Conservation (phyloP, 2,888 invertebrate species). For the Exocentrus adspersus region DNA sequence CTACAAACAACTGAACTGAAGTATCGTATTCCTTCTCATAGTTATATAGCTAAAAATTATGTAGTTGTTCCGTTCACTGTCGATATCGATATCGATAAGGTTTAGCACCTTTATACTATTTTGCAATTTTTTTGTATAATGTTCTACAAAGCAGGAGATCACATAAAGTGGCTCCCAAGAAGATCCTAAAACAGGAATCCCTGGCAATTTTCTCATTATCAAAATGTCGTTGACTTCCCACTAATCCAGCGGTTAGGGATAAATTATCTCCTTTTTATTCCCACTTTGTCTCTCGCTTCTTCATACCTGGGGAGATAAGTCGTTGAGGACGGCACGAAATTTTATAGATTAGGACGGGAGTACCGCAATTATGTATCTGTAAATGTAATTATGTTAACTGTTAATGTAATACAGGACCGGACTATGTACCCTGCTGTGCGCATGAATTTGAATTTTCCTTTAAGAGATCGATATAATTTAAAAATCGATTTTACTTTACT, state of each 20-base stretch:
- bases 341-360: not conserved
- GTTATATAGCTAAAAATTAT: no score
- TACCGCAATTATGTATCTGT: not conserved
- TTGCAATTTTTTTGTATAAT: no score
- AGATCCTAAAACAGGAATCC: not conserved
- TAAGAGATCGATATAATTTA: no score
- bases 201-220: not conserved
- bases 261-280: not conserved
- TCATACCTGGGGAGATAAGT: not conserved
- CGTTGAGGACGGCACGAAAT: not conserved
- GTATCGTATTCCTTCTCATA: no score
- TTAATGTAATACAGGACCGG: slow-evolving; percentile 9
- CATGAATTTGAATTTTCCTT: no score
- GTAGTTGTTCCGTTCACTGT: no score
- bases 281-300: not conserved
- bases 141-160: not conserved
- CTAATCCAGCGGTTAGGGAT: not conserved
- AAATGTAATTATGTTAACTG: slow-evolving; percentile 12
- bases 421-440: not conserved
- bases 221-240: not conserved
- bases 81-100: no score
- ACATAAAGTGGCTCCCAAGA: not conserved
- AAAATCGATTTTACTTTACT: no score
- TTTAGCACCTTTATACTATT: no score
- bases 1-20: no score